Conservation (phyloP, 2,888 invertebrate genomes). For the Leucoma salicis region DNA sequence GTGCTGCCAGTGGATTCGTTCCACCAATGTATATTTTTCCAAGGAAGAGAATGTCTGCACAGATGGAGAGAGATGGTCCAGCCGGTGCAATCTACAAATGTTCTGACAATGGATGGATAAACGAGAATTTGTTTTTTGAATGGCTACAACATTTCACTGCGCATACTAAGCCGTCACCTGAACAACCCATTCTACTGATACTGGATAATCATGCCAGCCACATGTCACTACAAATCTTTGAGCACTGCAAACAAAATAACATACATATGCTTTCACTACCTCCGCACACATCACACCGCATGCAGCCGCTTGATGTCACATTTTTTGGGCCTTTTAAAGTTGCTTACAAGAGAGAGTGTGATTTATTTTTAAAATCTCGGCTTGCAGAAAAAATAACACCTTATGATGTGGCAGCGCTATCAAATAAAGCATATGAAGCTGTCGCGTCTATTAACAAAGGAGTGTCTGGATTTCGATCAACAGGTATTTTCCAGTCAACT, state of each 20-base stretch:
- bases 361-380: constrained; percentile 7
- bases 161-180: constrained; percentile 38
- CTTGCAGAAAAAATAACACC: constrained; percentile 12
- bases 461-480: constrained; percentile 21
- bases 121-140: constrained; percentile 32
- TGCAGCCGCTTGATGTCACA: constrained; percentile 32
- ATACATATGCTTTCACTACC: constrained; percentile 27
- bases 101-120: constrained; percentile 39
- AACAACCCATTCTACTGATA: constrained; percentile 43
- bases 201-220: constrained; percentile 33
- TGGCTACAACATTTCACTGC: constrained; percentile 33
- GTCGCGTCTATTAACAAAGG: constrained; percentile 25
- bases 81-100: constrained; percentile 43
- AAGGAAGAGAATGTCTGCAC: constrained; percentile 50
- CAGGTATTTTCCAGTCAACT: constrained; percentile 13
- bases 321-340: constrained; percentile 17
- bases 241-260: constrained; percentile 20
- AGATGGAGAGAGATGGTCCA: constrained; percentile 55
- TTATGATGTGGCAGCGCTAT: constrained; percentile 17
- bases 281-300: constrained; percentile 23
- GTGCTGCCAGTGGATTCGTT: constrained; percentile 50
- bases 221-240: constrained; percentile 26
- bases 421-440: constrained; percentile 16
- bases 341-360: constrained; percentile 14
- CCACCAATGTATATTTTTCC: constrained; percentile 71